Percentiles rank a stretch among this genome's conserved stretches.
Evolutionary conservation across 2,888 invertebrate species (phyloP).

Genomic region (Dioctria rufipes): DNA sequence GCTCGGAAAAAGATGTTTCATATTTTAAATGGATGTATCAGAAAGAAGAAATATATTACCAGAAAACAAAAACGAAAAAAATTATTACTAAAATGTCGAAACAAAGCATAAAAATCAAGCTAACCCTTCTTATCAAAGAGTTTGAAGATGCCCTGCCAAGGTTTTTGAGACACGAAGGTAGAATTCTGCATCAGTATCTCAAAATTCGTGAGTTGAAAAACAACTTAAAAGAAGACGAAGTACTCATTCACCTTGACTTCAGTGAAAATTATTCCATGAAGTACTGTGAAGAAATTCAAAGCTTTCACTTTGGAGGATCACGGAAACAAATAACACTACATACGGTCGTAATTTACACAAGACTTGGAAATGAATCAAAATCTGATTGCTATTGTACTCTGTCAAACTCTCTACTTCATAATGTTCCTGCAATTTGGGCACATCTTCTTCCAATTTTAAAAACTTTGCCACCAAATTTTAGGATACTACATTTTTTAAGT

Average conservation of each 20-base stretch:
- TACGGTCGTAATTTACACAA: background rate
- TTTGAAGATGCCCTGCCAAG: background rate
- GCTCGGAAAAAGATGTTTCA: background rate
- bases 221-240: slow-evolving; percentile 15
- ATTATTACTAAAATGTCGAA: background rate
- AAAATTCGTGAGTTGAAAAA: background rate
- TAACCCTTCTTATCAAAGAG: background rate
- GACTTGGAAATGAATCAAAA: too few relatives aligned
- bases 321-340: slow-evolving; percentile 19
- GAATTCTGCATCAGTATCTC: slow-evolving; percentile 11
- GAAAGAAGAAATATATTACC: background rate
- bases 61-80: slow-evolving; percentile 1
- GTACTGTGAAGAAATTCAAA: slow-evolving; percentile 21
- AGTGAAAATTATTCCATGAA: slow-evolving; percentile 31
- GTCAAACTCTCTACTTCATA: background rate
- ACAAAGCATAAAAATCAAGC: background rate
- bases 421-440: slow-evolving; percentile 30
- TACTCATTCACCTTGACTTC: slow-evolving; percentile 25
- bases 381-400: background rate
- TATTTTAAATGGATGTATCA: background rate
- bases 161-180: slow-evolving; percentile 9
- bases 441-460: slow-evolving; percentile 25
- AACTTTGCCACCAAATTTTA: background rate
- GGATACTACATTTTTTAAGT: slow-evolving; percentile 5
- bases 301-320: slow-evolving; percentile 27